Evolutionary conservation across 2,888 invertebrate species (phyloP).

Genomic region (Dichetophora obliterata): DNA sequence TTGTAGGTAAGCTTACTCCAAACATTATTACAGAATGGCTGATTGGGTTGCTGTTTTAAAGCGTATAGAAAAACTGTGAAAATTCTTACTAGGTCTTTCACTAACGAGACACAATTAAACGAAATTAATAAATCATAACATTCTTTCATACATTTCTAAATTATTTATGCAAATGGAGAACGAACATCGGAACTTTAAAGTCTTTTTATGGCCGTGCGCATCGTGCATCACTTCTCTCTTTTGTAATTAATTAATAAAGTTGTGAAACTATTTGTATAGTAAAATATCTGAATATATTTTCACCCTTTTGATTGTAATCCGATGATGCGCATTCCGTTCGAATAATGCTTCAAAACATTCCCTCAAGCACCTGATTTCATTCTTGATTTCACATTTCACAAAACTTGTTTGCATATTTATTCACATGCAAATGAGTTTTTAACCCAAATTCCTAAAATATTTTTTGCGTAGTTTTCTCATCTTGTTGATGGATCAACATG

Average conservation of each 20-base stretch:
- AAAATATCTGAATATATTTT: neutral
- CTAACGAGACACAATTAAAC: no score
- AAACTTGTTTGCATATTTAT: conserved; percentile 45
- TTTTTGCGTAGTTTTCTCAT: conserved; percentile 43
- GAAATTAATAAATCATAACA: no score
- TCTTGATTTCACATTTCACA: conserved; percentile 35
- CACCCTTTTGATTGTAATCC: neutral
- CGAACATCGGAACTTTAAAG: neutral
- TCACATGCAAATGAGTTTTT: conserved; percentile 65
- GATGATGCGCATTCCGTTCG: neutral
- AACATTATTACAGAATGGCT: no score
- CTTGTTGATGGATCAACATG: neutral
- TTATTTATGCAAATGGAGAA: neutral
- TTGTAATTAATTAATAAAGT: neutral
- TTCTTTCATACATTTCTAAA: neutral
- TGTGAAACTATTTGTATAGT: neutral
- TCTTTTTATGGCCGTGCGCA: neutral
- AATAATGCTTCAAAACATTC: neutral
- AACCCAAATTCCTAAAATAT: conserved; percentile 65
- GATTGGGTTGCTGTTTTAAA: no score
- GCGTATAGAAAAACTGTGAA: no score
- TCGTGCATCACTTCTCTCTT: neutral
- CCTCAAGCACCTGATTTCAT: neutral
- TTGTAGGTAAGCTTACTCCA: no score
- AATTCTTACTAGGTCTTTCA: no score